Percentiles rank a stretch among this genome's conserved stretches.
Conservation (phyloP, 2,888 invertebrate genomes). For the Dolichopus griseipennis region DNA sequence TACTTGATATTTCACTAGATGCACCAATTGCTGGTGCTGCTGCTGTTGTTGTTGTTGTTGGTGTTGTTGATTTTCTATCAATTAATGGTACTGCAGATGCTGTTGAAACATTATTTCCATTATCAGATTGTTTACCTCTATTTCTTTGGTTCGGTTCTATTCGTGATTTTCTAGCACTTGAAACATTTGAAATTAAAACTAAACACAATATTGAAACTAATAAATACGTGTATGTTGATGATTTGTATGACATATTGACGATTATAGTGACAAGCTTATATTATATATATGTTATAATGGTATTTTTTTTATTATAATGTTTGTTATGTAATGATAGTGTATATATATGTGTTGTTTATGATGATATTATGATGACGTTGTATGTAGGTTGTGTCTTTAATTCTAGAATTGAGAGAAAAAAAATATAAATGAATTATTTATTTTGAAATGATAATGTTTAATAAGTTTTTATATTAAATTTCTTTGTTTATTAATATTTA, state of each 20-base stretch:
- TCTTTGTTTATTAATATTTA: no score
- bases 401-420: no score
- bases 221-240: neutral
- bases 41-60: neutral
- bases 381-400: no score
- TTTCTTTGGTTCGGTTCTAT: slow-evolving; percentile 2
- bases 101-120: neutral
- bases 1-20: neutral
- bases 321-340: no score
- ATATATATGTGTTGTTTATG: no score
- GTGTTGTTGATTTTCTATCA: neutral
- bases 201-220: slow-evolving; percentile 3
- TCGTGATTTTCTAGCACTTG: slow-evolving; percentile 9
- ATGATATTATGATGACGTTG: no score
- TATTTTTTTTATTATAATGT: no score
- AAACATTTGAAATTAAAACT: neutral
- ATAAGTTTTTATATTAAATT: no score
- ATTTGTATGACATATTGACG: neutral
- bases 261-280: no score
- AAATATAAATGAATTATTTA: no score
- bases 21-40: neutral
- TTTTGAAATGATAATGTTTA: no score
- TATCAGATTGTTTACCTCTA: neutral
- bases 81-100: neutral
- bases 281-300: no score